These are phyloP conservation scores for Frieseomelitta varia DNA, from an alignment of 1,140 invertebrate species.

Conservation along the genomic window DNA sequence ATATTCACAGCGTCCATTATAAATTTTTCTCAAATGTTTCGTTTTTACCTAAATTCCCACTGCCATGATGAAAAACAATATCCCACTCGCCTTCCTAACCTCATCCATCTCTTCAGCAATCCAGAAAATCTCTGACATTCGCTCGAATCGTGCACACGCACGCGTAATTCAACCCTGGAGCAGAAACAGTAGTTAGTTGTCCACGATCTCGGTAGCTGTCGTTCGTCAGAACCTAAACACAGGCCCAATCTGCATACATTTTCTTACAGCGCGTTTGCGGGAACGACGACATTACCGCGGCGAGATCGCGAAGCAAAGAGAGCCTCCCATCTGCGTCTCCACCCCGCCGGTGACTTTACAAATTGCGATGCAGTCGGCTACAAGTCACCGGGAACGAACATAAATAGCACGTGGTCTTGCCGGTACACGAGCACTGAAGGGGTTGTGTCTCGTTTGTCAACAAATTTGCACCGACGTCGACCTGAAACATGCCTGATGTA, in stretches of 20 bases:
- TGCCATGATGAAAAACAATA: no score
- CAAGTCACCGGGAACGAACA: constrained; percentile 24
- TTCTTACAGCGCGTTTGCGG: constrained; percentile 3
- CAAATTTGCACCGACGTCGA: constrained; percentile 36
- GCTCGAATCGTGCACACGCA: no score
- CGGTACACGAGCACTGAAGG: background rate
- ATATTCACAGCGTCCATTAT: no score
- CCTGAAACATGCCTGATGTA: background rate
- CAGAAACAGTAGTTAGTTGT: background rate
- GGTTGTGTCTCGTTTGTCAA: background rate
- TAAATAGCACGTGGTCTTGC: constrained; percentile 31
- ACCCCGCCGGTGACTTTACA: constrained; percentile 32
- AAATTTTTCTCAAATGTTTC: no score
- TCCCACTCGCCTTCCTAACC: no score
- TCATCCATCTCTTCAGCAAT: no score
- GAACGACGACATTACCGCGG: background rate
- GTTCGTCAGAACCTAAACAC: constrained; percentile 33
- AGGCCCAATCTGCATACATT: constrained; percentile 45
- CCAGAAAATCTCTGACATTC: no score
- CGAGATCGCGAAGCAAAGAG: constrained; percentile 17
- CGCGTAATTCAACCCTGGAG: background rate
- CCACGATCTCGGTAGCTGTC: background rate
- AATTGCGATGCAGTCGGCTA: constrained; percentile 38
- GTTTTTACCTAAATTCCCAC: no score
- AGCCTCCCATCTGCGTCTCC: background rate